These are phyloP conservation scores for Phoenoteleia sp. DNA, from an alignment of 2,888 invertebrate genomes.

Conservation along the genomic window DNA sequence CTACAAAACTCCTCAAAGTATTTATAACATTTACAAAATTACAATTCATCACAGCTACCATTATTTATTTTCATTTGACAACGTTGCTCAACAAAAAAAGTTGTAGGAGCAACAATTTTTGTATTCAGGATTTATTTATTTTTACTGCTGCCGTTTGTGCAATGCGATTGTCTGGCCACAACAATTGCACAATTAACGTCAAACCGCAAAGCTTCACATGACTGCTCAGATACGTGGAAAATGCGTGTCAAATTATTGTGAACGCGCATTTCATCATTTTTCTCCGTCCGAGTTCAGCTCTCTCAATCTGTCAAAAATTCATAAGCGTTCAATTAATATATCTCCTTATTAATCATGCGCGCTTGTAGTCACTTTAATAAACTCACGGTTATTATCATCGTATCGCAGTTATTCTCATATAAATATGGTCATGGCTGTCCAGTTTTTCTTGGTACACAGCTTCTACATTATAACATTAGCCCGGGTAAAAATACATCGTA, in stretches of 20 bases:
- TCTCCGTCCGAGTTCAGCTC: conserved; percentile 33
- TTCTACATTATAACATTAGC: conserved; percentile 64
- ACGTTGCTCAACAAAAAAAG: too few species aligned
- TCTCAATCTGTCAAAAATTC: conserved; percentile 33
- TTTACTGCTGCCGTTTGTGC: too few species aligned
- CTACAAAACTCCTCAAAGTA: too few species aligned
- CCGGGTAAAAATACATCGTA: conserved; percentile 49
- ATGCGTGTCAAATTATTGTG: not conserved
- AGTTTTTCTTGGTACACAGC: conserved; percentile 63
- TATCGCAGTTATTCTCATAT: conserved; percentile 55
- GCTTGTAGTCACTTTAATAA: conserved; percentile 46
- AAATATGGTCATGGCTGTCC: conserved; percentile 68
- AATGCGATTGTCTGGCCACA: too few species aligned
- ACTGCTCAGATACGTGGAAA: too few species aligned
- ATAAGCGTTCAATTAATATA: conserved; percentile 47
- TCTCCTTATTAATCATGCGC: conserved; percentile 53
- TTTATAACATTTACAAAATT: too few species aligned
- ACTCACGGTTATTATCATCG: conserved; percentile 61
- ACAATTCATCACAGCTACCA: too few species aligned
- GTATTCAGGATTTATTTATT: too few species aligned
- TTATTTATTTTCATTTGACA: too few species aligned
- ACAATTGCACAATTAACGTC: too few species aligned
- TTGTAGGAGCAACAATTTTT: too few species aligned
- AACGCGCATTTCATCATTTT: not conserved
- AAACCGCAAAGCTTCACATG: too few species aligned